Conservation (phyloP, 2,888 invertebrate species). For the Craniophora ligustri region DNA sequence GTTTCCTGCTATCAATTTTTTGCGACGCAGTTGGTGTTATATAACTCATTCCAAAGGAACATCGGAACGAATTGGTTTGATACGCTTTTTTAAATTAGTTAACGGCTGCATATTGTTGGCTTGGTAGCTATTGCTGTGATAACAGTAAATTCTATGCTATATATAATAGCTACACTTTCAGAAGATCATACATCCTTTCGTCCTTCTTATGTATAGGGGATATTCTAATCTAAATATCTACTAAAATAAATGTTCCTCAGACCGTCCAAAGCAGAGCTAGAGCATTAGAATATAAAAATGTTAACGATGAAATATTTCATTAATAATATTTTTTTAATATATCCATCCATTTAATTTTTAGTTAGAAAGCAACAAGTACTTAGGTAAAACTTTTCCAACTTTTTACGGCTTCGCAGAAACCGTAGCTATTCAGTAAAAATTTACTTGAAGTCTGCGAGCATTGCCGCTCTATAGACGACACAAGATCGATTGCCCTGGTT, state of each 20-base stretch:
- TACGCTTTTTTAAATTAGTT: constrained; percentile 21
- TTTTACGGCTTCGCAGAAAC: constrained; percentile 28
- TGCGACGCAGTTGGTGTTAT: constrained; percentile 30
- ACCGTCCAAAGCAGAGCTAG: too few species aligned
- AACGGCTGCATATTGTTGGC: background rate
- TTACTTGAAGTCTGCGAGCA: constrained; percentile 1
- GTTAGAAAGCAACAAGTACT: background rate
- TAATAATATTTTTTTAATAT: too few species aligned
- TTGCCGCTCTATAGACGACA: background rate
- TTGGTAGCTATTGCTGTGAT: background rate
- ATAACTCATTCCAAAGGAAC: constrained; percentile 21
- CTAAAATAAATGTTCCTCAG: too few species aligned
- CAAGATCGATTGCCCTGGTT: constrained; percentile 33
- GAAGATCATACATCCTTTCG: too few species aligned
- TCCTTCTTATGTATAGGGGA: too few species aligned
- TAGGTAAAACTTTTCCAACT: constrained; percentile 7
- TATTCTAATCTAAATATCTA: too few species aligned
- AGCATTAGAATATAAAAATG: too few species aligned
- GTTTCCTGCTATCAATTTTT: constrained; percentile 1
- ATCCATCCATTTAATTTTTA: background rate
- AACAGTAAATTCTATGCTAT: background rate
- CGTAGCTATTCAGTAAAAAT: constrained; percentile 5
- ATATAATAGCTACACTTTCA: background rate
- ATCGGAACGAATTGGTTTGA: constrained; percentile 23
- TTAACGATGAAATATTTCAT: background rate